These are phyloP conservation scores for Nineta flava DNA, from an alignment of 2,888 invertebrate genomes.

Conservation along the genomic window DNA sequence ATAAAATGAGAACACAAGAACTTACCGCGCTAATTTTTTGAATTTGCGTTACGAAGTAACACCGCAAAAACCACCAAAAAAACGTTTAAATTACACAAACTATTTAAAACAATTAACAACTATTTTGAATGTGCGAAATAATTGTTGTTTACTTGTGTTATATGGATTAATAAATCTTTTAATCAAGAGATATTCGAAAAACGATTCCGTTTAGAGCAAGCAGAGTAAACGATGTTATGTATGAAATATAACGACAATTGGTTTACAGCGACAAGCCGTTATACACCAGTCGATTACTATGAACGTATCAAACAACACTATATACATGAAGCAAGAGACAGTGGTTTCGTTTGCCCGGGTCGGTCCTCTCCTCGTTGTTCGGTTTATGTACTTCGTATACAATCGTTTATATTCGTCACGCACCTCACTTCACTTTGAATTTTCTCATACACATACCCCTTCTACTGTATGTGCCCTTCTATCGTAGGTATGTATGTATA, in stretches of 20 bases:
- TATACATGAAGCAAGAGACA: neutral
- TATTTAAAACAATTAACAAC: neutral
- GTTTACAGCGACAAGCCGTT: no score
- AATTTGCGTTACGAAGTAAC: neutral
- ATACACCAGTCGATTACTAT: neutral
- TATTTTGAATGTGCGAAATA: neutral
- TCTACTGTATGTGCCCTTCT: no score
- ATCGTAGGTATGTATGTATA: no score
- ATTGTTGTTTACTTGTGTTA: neutral
- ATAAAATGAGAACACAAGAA: neutral
- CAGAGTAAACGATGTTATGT: neutral
- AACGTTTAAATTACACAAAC: neutral
- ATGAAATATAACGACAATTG: neutral
- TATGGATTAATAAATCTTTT: neutral
- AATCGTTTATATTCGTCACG: neutral
- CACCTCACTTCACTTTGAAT: neutral
- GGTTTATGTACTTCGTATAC: neutral
- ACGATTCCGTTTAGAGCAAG: neutral
- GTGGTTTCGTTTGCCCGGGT: neutral
- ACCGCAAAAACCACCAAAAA: neutral
- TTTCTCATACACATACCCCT: no score
- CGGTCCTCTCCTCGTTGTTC: neutral
- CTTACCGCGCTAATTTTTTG: slow-evolving; percentile 1
- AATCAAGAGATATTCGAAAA: neutral
- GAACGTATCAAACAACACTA: neutral